Percentiles rank a stretch among this genome's conserved stretches.
phyloP scores from a whole-genome alignment of 2,888 invertebrate species.

The Eurytoma adleriae region DNA sequence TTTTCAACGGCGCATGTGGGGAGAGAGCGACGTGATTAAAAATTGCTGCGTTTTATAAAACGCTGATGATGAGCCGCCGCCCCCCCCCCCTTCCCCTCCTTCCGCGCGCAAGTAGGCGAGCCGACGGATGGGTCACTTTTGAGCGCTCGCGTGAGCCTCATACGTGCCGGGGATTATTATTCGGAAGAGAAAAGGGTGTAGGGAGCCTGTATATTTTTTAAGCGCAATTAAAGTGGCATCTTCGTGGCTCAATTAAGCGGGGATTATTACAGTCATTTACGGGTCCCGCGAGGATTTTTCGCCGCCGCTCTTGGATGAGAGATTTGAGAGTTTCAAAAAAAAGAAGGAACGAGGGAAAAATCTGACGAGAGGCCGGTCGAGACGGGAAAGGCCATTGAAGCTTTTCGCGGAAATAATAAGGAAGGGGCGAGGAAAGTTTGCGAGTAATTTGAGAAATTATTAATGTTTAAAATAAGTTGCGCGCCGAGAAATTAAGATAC shows the following conservation, averaged over 20 bases:
- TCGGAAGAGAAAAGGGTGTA: neutral
- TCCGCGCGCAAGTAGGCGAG: neutral
- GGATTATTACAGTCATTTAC: too few relatives aligned
- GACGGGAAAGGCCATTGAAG: too few relatives aligned
- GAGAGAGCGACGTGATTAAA: slow-evolving; percentile 71
- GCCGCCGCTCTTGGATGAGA: too few relatives aligned
- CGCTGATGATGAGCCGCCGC: slow-evolving; percentile 63
- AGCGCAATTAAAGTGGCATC: slow-evolving; percentile 51
- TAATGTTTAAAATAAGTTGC: too few relatives aligned
- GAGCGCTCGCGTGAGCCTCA: neutral
- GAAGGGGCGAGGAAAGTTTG: too few relatives aligned
- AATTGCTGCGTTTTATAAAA: slow-evolving; percentile 72
- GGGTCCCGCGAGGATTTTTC: too few relatives aligned
- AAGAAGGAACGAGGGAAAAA: too few relatives aligned
- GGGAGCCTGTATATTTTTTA: slow-evolving; percentile 39
- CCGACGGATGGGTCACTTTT: slow-evolving; percentile 38
- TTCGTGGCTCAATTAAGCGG: slow-evolving; percentile 10
- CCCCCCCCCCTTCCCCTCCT: slow-evolving; percentile 7
- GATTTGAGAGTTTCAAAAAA: too few relatives aligned
- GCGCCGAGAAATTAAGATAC: slow-evolving; percentile 15
- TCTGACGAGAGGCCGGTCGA: too few relatives aligned
- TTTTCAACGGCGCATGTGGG: slow-evolving; percentile 59
- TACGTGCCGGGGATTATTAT: slow-evolving; percentile 17
- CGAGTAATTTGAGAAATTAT: too few relatives aligned
- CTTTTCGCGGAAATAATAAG: too few relatives aligned